Evolutionary conservation across 2,888 invertebrate species (phyloP), one percentile per base, ranked within the genome.

Genomic region (Drosophila ustulata): DNA sequence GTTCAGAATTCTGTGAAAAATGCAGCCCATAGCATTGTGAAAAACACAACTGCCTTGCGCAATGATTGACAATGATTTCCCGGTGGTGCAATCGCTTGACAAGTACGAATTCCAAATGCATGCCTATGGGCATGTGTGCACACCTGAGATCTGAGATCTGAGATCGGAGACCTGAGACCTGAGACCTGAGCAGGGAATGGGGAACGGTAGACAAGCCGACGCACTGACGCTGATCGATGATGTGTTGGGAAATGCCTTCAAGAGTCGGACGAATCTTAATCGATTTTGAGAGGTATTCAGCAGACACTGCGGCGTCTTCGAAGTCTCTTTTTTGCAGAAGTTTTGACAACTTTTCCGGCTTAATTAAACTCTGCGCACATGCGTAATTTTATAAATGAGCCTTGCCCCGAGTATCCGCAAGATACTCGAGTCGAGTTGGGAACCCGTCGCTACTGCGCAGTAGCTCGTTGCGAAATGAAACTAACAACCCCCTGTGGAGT

Each of bases 191-290:
- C 25, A 49, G 55, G 37, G 13, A 45, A 53, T 13, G 25, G 55
- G 34, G 39, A 5, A 41, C 18, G 67, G 46, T 59, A 62, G 71
- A 59, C 66, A 59, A 47, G 28, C 46, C 32, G 45, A 52, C 58
- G 58, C 43, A 49, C 45, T 80, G 84, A 84, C 78, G 75, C 74
- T 83, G 82, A 82, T 86, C 79, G 82, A 86, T 82, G 79, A 76
- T 56, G 64, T 56, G 59, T 45, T 55, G 49, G 67, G 59, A 59
- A 69, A 75, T 57, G 52, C 63, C 49, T 56, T 52, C 47, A 43
- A 62, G 58, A 58, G 55, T 57, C 47, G n/a, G 3, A 55, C 45
- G 43, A 9, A 58, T 46, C 57, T 62, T 65, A 67, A 70, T 70
- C 73, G 67, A 73, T 66, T 63, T 66, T 39, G 23, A 26, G 34